Evolutionary conservation across 2,888 invertebrate species (phyloP), one percentile per base, ranked within the genome.

Genomic region (Tetragonula carbonaria): DNA sequence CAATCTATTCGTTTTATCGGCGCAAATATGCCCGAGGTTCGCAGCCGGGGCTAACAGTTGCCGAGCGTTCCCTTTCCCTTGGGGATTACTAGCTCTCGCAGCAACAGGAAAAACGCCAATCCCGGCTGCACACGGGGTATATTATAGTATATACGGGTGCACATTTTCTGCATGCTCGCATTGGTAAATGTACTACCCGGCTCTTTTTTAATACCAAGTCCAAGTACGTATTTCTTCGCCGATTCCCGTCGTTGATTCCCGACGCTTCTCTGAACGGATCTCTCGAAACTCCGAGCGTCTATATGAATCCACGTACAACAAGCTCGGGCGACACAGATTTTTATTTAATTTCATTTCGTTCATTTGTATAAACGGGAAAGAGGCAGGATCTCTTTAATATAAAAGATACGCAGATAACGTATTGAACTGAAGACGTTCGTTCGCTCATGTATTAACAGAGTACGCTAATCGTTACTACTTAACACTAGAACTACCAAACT

Each of bases 1-100:
- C 85, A 88, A 88, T 80, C 88, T 88, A 80, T 86, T 77, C 78
- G 78, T 84, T 88, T 86, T 88, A 88, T 88, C 88, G 83, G 75
- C 59, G 75, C 86, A 85, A 85, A 88, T 85, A 88, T 83, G 83
- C 85, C 78, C 51, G 77, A 55, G 66, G 81, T 85, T 57, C 33
- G 76, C 77, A 70, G 51, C 72, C 78, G 63, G 53, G 70, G 68
- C 63, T 75, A 77, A 76, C 81, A 74, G 57, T 51, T 50, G 33
- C 63, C 80, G 33, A 50, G 55, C 28, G 18, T 65, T 82, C 50
- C 23, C 71, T 65, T 23, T 66, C 70, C 62, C 77, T 67, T 38
- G 70, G 71, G 78, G 73, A 86, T 86, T 81, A 85, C 71, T 55
- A 23, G 67, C 51, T 75, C 55, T 28, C 63, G 55, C 57, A 63